Conservation (phyloP, 2,888 invertebrate genomes). For the Ormyrus thymus region DNA sequence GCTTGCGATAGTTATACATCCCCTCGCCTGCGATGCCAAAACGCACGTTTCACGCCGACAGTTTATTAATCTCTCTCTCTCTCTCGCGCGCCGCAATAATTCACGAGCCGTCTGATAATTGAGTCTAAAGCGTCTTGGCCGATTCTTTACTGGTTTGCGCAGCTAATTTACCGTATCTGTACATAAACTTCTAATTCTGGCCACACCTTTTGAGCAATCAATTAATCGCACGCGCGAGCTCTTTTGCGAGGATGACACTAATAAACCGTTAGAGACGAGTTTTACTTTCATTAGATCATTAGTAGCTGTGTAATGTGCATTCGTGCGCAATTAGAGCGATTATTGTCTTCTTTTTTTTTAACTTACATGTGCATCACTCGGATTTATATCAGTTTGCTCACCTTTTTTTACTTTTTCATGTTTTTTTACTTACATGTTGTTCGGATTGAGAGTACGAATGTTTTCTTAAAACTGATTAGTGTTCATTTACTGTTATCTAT, state of each 20-base stretch:
- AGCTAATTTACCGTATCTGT: constrained; percentile 13
- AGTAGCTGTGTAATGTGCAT: constrained; percentile 52
- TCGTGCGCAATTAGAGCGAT: constrained; percentile 49
- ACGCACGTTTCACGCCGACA: too few species aligned
- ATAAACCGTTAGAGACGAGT: constrained; percentile 46
- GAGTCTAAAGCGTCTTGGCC: constrained; percentile 5
- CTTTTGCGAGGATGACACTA: constrained; percentile 58
- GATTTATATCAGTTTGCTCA: background rate
- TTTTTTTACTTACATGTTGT: constrained; percentile 11
- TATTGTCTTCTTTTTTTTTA: background rate
- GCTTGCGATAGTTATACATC: constrained; percentile 18
- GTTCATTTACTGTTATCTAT: background rate
- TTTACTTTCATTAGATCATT: constrained; percentile 27
- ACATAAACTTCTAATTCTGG: constrained; percentile 24
- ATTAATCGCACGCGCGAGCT: constrained; percentile 57
- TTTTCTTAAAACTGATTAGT: constrained; percentile 7
- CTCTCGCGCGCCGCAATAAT: background rate
- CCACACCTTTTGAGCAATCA: constrained; percentile 30
- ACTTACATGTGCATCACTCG: background rate
- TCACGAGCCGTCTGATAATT: background rate
- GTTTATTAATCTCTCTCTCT: too few species aligned
- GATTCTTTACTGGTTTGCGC: constrained; percentile 29
- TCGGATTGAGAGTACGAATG: constrained; percentile 8
- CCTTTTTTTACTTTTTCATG: constrained; percentile 44
- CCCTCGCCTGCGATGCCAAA: constrained; percentile 22